A percentile compares a stretch with the other conserved stretches of the same genome.
These are phyloP conservation scores for Lampropteryx suffumata DNA, from an alignment of 2,888 invertebrate species.

Conservation along the genomic window DNA sequence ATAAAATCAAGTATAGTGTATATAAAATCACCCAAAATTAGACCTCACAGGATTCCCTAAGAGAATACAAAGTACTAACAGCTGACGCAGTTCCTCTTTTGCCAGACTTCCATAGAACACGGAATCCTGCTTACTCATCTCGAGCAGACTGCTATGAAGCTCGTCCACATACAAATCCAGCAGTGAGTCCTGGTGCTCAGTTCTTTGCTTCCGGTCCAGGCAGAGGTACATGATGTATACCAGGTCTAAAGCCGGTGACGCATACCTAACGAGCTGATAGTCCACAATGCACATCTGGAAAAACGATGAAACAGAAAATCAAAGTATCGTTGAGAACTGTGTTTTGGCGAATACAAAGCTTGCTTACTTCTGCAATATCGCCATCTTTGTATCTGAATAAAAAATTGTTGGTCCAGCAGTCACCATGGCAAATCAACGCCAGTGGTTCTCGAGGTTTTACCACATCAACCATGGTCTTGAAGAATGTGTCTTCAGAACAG, in stretches of 20 bases:
- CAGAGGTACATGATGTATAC: constrained; percentile 87
- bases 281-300: constrained; percentile 86
- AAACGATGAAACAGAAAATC: neutral
- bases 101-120: constrained; percentile 63
- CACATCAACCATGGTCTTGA: constrained; percentile 85
- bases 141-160: constrained; percentile 78
- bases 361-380: constrained; percentile 79
- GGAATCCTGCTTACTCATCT: constrained; percentile 77
- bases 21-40: no score
- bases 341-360: no score
- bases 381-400: constrained; percentile 83
- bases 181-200: constrained; percentile 80
- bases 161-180: constrained; percentile 84
- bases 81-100: constrained; percentile 76
- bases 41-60: no score
- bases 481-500: constrained; percentile 85
- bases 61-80: constrained; percentile 65
- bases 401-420: constrained; percentile 90
- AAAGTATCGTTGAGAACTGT: no score
- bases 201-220: constrained; percentile 84
- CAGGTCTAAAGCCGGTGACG: constrained; percentile 87
- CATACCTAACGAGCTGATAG: constrained; percentile 87
- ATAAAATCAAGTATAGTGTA: no score
- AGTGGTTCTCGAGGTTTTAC: constrained; percentile 84
- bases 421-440: constrained; percentile 88